These are phyloP conservation scores for Tetranychus piercei DNA, from an alignment of 2,888 invertebrate species.

Conservation along the genomic window DNA sequence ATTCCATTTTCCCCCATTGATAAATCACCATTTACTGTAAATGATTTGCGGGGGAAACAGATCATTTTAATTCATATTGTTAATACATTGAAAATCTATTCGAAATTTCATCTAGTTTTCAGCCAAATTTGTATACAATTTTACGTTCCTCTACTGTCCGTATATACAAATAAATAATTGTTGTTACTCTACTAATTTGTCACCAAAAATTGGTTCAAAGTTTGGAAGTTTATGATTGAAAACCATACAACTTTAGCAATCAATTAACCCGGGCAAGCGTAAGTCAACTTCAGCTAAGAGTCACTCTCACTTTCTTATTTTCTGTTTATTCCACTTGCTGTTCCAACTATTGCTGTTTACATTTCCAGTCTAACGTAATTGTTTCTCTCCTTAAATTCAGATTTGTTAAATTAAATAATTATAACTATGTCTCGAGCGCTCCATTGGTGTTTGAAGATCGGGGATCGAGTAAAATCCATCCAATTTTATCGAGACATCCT, in stretches of 20 bases:
- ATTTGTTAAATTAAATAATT: not conserved
- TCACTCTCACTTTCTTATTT: not conserved
- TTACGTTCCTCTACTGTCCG: not conserved
- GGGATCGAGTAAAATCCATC: constrained; percentile 61
- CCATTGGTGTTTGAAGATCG: constrained; percentile 91
- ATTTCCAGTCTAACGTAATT: not conserved
- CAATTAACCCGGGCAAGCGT: not conserved
- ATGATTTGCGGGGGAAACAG: not conserved
- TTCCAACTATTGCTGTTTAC: not conserved
- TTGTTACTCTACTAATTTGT: no score
- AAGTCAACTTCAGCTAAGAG: not conserved
- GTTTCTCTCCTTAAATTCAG: not conserved
- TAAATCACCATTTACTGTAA: not conserved
- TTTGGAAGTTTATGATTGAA: not conserved
- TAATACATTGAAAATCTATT: not conserved
- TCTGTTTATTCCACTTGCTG: not conserved
- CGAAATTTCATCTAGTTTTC: not conserved
- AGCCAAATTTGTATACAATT: not conserved
- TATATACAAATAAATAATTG: no score
- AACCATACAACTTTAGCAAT: not conserved
- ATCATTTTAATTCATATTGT: not conserved
- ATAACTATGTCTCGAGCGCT: constrained; percentile 44
- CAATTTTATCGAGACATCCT: constrained; percentile 73
- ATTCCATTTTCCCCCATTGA: not conserved
- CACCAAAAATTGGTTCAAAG: no score